Percentiles rank a stretch among this genome's conserved stretches.
phyloP scores from a whole-genome alignment of 2,113 vertebrate species.

The Meriones unguiculatus region DNA sequence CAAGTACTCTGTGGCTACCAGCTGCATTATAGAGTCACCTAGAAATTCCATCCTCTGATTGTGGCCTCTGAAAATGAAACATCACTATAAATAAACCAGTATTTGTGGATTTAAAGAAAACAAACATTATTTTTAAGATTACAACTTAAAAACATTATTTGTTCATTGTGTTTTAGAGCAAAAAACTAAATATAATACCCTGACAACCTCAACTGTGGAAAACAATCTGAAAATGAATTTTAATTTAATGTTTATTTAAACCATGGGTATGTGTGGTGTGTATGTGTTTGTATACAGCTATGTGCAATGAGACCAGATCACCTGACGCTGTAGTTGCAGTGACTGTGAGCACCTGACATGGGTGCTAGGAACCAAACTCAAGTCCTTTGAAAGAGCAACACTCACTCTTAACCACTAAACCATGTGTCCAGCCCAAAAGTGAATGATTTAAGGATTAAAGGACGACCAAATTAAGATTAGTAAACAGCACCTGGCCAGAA shows the following conservation, averaged over 20 bases:
- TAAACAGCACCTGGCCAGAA: neutral
- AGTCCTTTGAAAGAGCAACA: neutral
- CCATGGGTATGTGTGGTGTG: neutral
- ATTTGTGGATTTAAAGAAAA: constrained; percentile 36
- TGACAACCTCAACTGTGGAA: constrained; percentile 41
- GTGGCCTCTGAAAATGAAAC: constrained; percentile 93
- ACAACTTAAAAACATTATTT: constrained; percentile 52
- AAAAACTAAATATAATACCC: constrained; percentile 70
- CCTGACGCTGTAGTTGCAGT: neutral
- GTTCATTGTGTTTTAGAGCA: constrained; percentile 67
- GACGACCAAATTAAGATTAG: constrained; percentile 56
- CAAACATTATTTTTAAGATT: constrained; percentile 45
- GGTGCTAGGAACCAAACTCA: neutral
- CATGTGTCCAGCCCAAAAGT: neutral
- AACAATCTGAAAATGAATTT: neutral
- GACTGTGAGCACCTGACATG: neutral
- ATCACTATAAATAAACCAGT: constrained; percentile 80
- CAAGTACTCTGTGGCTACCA: constrained; percentile 98
- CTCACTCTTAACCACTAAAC: neutral
- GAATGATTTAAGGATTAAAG: constrained; percentile 17
- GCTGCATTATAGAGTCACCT: constrained; percentile 99
- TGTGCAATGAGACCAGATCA: constrained; percentile 55
- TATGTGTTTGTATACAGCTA: neutral
- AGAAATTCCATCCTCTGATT: constrained; percentile 99
- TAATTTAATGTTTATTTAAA: neutral